Conservation (phyloP, 2,113 vertebrate genomes). For the Saguinus imperator region DNA sequence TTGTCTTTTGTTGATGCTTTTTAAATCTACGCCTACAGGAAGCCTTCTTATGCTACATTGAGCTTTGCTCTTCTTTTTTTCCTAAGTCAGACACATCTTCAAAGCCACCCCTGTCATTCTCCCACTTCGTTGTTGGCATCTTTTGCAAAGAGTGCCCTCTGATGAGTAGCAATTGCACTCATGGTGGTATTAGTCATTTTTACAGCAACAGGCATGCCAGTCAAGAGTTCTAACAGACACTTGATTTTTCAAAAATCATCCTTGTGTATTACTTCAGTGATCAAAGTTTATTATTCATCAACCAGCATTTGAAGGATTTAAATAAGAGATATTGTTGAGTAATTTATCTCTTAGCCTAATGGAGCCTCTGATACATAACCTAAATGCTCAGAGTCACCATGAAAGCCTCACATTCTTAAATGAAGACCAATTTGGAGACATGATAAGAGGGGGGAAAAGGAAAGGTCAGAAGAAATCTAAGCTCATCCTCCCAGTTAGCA, state of each 20-base stretch:
- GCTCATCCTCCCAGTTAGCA: neutral
- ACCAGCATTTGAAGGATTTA: conserved; percentile 45
- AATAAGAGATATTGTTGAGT: conserved; percentile 14
- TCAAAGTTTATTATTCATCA: conserved; percentile 39
- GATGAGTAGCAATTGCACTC: neutral
- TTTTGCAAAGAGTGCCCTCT: neutral
- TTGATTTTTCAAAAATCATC: conserved; percentile 42
- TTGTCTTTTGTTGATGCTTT: neutral
- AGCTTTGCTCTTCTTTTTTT: neutral
- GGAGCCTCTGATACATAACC: neutral
- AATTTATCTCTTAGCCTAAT: conserved; percentile 16
- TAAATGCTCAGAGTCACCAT: neutral
- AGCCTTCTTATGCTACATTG: neutral
- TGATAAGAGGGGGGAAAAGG: neutral
- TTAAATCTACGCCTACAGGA: neutral
- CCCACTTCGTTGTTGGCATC: neutral
- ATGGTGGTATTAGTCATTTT: neutral
- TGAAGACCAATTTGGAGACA: conserved; percentile 18
- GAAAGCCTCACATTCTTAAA: conserved; percentile 31
- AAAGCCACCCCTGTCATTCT: neutral
- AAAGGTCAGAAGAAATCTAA: neutral
- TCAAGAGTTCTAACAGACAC: neutral
- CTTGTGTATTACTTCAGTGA: conserved; percentile 10
- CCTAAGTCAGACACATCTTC: neutral
- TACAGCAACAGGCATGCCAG: neutral